Conservation (phyloP, 2,888 invertebrate genomes). For the Emmelina monodactyla region DNA sequence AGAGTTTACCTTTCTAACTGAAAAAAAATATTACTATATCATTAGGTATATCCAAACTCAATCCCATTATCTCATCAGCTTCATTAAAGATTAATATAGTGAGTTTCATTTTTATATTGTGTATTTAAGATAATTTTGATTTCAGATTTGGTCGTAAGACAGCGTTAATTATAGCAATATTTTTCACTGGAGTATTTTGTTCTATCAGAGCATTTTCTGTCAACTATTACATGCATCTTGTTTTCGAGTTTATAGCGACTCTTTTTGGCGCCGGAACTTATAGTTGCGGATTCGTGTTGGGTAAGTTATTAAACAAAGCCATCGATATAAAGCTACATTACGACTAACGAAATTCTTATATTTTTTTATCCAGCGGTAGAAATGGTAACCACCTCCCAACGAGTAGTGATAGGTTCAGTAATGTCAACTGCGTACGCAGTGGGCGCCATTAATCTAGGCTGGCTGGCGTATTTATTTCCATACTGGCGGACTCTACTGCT, state of each 20-base stretch:
- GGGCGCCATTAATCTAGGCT: constrained; percentile 70
- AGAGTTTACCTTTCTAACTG: too few species aligned
- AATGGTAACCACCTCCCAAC: constrained; percentile 70
- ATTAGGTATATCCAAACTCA: too few species aligned
- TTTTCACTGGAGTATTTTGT: constrained; percentile 60
- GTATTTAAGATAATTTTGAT: too few species aligned
- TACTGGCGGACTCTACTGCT: constrained; percentile 72
- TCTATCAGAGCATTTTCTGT: constrained; percentile 31
- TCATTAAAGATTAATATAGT: too few species aligned
- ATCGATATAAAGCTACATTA: too few species aligned
- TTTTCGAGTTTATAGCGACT: constrained; percentile 42
- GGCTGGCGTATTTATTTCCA: constrained; percentile 69
- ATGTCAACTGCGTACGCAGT: constrained; percentile 71
- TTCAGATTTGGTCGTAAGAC: constrained; percentile 65
- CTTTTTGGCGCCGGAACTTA: constrained; percentile 43
- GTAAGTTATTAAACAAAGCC: too few species aligned
- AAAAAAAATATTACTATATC: too few species aligned
- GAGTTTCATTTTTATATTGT: too few species aligned
- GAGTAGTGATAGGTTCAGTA: constrained; percentile 73
- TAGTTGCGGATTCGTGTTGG: constrained; percentile 49
- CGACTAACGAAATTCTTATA: too few species aligned
- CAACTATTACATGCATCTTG: constrained; percentile 34
- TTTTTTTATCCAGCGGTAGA: constrained; percentile 69
- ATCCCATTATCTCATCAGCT: too few species aligned
- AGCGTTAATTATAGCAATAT: constrained; percentile 63